Evolutionary conservation across 2,888 invertebrate species (phyloP).

Genomic region (Mythimna loreyi): DNA sequence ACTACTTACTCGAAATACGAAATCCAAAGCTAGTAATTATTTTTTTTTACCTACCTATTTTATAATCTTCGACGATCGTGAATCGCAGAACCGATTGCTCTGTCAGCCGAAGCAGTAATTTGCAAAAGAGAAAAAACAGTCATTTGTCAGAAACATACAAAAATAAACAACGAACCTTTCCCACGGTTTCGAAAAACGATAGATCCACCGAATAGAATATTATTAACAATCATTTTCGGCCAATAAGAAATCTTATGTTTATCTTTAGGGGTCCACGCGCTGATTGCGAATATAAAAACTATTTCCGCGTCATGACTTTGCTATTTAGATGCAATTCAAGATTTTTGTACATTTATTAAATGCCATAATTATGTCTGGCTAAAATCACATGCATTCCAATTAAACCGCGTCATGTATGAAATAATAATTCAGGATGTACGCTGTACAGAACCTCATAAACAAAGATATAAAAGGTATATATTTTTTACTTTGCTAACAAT

Average conservation of each 20-base stretch:
- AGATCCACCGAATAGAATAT: slow-evolving; percentile 65
- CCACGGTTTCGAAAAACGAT: slow-evolving; percentile 77
- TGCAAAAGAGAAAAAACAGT: slow-evolving; percentile 79
- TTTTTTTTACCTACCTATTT: slow-evolving; percentile 71
- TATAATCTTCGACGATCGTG: slow-evolving; percentile 72
- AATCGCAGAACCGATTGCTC: slow-evolving; percentile 82
- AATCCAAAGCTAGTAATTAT: slow-evolving; percentile 77
- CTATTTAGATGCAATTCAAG: slow-evolving; percentile 4
- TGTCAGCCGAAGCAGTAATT: slow-evolving; percentile 76
- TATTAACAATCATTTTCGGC: slow-evolving; percentile 64
- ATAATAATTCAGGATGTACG: slow-evolving; percentile 9
- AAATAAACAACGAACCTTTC: slow-evolving; percentile 77
- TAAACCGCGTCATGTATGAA: slow-evolving; percentile 8
- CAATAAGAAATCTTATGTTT: slow-evolving; percentile 64
- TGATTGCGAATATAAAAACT: slow-evolving; percentile 31
- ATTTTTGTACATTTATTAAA: slow-evolving; percentile 9
- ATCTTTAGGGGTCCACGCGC: slow-evolving; percentile 57
- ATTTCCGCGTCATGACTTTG: slow-evolving; percentile 39
- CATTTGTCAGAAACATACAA: slow-evolving; percentile 71
- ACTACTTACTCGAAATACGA: slow-evolving; percentile 80
- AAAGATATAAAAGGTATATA: slow-evolving; percentile 20
- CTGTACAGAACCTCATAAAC: slow-evolving; percentile 41
- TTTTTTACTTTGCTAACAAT: slow-evolving; percentile 50
- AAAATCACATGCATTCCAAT: slow-evolving; percentile 22
- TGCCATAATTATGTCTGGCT: slow-evolving; percentile 3